Evolutionary conservation across 2,113 vertebrate genomes (phyloP).

Genomic region (Phalacrocorax brasilianus): DNA sequence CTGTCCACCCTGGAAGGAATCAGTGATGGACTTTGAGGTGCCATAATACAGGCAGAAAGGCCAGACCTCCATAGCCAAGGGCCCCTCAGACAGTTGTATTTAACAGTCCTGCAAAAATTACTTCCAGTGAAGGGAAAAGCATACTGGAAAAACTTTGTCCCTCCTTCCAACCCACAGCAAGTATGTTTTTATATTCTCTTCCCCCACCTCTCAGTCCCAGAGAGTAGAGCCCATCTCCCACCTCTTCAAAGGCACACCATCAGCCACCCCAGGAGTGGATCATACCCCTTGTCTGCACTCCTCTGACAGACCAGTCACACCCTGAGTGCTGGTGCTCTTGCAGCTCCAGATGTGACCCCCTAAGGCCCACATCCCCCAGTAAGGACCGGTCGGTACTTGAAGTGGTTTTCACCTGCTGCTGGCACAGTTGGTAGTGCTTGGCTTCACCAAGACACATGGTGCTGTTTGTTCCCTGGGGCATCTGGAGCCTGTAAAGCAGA

Average conservation of each 20-base stretch:
- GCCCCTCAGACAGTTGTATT: background rate
- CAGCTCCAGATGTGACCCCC: background rate
- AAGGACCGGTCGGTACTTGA: background rate
- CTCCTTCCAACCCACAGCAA: background rate
- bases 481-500: constrained; percentile 74
- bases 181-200: background rate
- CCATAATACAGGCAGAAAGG: background rate
- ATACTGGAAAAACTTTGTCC: background rate
- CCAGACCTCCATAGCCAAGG: background rate
- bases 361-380: background rate
- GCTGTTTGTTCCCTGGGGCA: constrained; percentile 77
- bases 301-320: background rate
- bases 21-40: background rate
- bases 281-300: background rate
- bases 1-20: background rate
- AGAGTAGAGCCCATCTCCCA: background rate
- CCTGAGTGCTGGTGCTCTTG: background rate
- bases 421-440: constrained; percentile 84
- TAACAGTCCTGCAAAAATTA: background rate
- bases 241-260: background rate
- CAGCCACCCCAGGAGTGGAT: background rate
- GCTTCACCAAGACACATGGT: constrained; percentile 79
- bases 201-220: background rate
- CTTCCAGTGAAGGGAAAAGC: background rate
- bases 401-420: constrained; percentile 77